A percentile compares a stretch with the other conserved stretches of the same genome.
phyloP scores from a whole-genome alignment of 2,888 invertebrate genomes.

The Drosophila suboccidentalis region DNA sequence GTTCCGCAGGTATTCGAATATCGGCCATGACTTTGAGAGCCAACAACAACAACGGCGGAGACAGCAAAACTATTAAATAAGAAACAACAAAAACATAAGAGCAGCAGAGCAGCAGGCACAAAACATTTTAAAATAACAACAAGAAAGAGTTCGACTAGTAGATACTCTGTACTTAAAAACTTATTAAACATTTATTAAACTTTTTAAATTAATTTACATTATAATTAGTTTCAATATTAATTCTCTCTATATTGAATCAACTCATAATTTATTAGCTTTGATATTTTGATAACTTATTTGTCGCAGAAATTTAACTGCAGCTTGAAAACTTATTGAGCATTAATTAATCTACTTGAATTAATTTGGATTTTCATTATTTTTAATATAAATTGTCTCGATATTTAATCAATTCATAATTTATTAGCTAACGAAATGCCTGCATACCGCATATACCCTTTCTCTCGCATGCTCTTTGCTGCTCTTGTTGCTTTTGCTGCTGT shows the following conservation, averaged over 20 bases:
- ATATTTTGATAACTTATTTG: no score
- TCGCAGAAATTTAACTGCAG: background rate
- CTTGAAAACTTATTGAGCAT: background rate
- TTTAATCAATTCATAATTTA: background rate
- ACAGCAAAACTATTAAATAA: conserved; percentile 35
- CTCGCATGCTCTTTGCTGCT: background rate
- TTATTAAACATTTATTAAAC: background rate
- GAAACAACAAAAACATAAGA: conserved; percentile 4
- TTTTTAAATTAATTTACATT: background rate
- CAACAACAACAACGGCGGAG: conserved; percentile 9
- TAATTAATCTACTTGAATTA: background rate
- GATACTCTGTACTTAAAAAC: conserved; percentile 27
- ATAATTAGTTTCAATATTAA: background rate
- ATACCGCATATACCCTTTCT: background rate
- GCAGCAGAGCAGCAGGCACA: conserved; percentile 8
- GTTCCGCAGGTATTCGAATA: conserved; percentile 66
- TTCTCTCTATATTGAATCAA: background rate
- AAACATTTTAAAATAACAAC: background rate
- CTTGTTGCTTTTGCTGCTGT: conserved; percentile 8
- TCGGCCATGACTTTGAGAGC: conserved; percentile 74
- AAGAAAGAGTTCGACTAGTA: conserved; percentile 7
- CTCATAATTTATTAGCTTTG: background rate
- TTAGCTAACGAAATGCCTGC: background rate
- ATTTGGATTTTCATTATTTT: background rate
- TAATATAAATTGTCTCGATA: background rate